phyloP scores from a whole-genome alignment of 2,888 invertebrate genomes.

The Ormyrus rosae region DNA sequence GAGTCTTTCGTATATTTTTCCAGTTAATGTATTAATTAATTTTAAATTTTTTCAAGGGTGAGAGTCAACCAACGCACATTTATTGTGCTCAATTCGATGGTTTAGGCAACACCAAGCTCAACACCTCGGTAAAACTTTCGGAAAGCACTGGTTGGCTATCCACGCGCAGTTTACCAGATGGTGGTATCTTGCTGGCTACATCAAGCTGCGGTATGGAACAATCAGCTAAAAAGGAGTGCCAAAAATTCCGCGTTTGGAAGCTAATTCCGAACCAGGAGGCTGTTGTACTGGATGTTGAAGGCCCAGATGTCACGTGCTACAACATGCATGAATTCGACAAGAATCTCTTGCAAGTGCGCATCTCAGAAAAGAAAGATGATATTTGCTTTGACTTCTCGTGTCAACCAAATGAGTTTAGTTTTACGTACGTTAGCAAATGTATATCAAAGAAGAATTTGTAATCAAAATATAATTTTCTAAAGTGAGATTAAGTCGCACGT shows the following conservation, averaged over 20 bases:
- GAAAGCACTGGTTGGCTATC: slow-evolving; percentile 6
- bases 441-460: too few species aligned
- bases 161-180: slow-evolving; percentile 22
- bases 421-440: not conserved
- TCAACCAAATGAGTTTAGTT: not conserved
- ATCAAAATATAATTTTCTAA: too few species aligned
- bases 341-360: slow-evolving; percentile 18
- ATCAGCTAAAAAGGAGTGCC: not conserved
- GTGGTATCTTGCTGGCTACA: slow-evolving; percentile 22
- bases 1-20: too few species aligned
- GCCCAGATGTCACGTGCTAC: not conserved
- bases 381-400: slow-evolving; percentile 39
- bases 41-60: not conserved
- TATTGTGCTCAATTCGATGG: slow-evolving; percentile 27
- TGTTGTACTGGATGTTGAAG: not conserved
- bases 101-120: not conserved
- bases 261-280: not conserved
- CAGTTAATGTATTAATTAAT: not conserved
- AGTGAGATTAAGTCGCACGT: too few species aligned
- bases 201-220: not conserved
- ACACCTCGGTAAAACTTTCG: not conserved
- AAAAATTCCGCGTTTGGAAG: not conserved
- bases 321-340: not conserved
- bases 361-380: slow-evolving; percentile 13
- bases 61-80: not conserved